These are phyloP conservation scores for Dioctria linearis DNA, from an alignment of 2,888 invertebrate species.

Conservation along the genomic window DNA sequence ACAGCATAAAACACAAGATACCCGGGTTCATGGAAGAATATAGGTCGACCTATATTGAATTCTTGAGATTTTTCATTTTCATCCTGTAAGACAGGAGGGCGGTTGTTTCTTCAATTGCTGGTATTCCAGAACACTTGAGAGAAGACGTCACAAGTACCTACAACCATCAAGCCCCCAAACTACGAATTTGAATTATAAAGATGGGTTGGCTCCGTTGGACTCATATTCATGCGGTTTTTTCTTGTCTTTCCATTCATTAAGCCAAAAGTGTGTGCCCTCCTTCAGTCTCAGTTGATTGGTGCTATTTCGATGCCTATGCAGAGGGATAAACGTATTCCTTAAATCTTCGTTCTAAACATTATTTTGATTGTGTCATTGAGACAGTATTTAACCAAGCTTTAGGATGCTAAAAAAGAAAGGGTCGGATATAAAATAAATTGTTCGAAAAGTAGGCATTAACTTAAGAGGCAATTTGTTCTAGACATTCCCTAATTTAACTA, in stretches of 20 bases:
- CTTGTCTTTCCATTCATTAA: neutral
- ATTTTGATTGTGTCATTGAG: slow-evolving; percentile 25
- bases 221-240: neutral
- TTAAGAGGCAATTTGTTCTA: slow-evolving; percentile 14
- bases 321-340: neutral
- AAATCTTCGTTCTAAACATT: slow-evolving; percentile 1
- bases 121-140: slow-evolving; percentile 16
- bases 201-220: neutral
- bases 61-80: slow-evolving; percentile 40
- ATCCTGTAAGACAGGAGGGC: slow-evolving; percentile 26
- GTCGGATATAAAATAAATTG: neutral
- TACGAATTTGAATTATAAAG: neutral
- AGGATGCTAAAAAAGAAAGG: neutral
- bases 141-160: slow-evolving; percentile 22
- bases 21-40: slow-evolving; percentile 24
- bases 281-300: neutral
- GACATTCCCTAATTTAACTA: slow-evolving; percentile 14
- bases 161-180: neutral
- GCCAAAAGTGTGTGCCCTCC: neutral
- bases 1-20: slow-evolving; percentile 23
- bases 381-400: slow-evolving; percentile 24
- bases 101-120: neutral
- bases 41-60: slow-evolving; percentile 42
- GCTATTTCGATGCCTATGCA: slow-evolving; percentile 9
- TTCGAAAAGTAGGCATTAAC: neutral